Conservation (phyloP, 2,888 invertebrate species). For the Pandemis corylana region DNA sequence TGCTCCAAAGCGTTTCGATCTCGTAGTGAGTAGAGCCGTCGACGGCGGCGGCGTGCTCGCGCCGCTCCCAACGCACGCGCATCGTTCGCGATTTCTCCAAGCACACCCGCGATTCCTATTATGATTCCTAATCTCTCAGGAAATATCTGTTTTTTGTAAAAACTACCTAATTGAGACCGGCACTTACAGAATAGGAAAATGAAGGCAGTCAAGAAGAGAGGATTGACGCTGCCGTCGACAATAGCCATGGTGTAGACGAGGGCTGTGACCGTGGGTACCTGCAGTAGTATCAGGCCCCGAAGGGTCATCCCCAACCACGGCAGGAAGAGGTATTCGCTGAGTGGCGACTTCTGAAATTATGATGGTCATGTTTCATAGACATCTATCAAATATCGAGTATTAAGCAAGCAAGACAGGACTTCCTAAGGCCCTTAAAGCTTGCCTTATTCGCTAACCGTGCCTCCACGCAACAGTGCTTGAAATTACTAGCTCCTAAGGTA, state of each 20-base stretch:
- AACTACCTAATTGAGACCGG: neutral
- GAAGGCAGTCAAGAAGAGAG: slow-evolving; percentile 67
- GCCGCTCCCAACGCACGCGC: slow-evolving; percentile 66
- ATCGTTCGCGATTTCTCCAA: slow-evolving; percentile 70
- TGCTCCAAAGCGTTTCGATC: slow-evolving; percentile 73
- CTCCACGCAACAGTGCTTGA: too few species aligned
- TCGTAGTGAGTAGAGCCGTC: slow-evolving; percentile 54
- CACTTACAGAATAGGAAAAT: slow-evolving; percentile 71
- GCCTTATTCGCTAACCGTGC: too few species aligned
- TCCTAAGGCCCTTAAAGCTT: too few species aligned
- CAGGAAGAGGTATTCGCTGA: slow-evolving; percentile 73
- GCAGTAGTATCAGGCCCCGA: slow-evolving; percentile 69
- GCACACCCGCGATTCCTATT: slow-evolving; percentile 56
- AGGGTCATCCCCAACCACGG: slow-evolving; percentile 75
- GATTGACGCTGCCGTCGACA: slow-evolving; percentile 65
- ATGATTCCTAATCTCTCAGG: too few species aligned
- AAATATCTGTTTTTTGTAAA: too few species aligned
- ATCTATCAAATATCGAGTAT: too few species aligned
- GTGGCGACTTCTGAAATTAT: slow-evolving; percentile 63
- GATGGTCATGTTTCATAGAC: too few species aligned
- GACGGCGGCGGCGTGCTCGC: slow-evolving; percentile 50
- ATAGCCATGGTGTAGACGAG: slow-evolving; percentile 71
- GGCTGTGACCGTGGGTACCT: slow-evolving; percentile 71
- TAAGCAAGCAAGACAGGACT: too few species aligned
- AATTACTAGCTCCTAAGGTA: too few species aligned